Base-by-base conservation (phyloP, 2,888 invertebrate genomes). In the Adelognathus sp. region DNA sequence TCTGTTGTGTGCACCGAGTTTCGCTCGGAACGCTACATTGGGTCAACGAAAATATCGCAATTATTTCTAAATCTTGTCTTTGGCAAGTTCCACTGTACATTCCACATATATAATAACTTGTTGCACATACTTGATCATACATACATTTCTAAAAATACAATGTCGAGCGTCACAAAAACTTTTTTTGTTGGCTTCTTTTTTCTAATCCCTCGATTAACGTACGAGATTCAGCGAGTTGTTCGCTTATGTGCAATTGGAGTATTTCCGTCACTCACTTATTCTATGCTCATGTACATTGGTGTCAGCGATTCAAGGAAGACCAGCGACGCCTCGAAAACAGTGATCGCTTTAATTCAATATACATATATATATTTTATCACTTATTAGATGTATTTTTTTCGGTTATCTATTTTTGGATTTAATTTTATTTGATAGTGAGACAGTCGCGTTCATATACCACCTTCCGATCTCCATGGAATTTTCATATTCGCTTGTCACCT, bases 101-200 rank as follows among this genome's bases (percentile, higher is more conserved):
- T 44, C 44, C 16, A 60, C 31, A 31, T 54, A n/a, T n/a, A 72
- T n/a, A 63, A 63, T 69, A 56, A 73, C 73, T 69, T 50, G 63
- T 69, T 77, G 56, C 67, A 72, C 63, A 73, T 58, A n/a, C 24
- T 24, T n/a, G 27, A 50, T 67, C 31, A 46, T 46, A 5, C 52
- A 52, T 44, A 16, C 4, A 52, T 52, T 50, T 14, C 36, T 50
- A 14, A 50, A 46, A 1, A 29, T 18, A 46, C 11, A 21, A 46
- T 24, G 21, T 46, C 21, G 24, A 46, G 36, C 36, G 36, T 36
- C 9, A 36, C 7, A 7, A 36, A 14, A 39, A 58, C 21, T 36
- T 21, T 7, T 18, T 11, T 39, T 7, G 6, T 36, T 36, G 0
- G 21, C 18, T 18, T 46, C 11, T 46, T 3, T 58, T 36, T 58